Evolutionary conservation across 2,113 vertebrate species (phyloP).

Genomic region (Xiphias gladius): DNA sequence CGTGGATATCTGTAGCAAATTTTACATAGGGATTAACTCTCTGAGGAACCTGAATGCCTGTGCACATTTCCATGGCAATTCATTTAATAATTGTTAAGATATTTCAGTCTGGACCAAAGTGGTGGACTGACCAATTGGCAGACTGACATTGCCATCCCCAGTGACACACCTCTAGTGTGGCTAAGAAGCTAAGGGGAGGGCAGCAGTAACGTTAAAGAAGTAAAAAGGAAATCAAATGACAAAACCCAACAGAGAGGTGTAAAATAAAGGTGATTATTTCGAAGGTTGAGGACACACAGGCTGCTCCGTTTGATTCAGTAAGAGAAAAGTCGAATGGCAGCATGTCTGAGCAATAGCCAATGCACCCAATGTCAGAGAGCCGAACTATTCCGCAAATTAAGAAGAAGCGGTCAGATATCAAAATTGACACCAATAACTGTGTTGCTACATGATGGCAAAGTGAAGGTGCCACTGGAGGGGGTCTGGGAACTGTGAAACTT

Average conservation of each 20-base stretch:
- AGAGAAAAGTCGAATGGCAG: neutral
- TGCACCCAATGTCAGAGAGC: neutral
- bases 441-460: constrained; percentile 44
- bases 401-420: constrained; percentile 36
- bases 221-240: neutral
- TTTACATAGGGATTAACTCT: too few species aligned
- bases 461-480: constrained; percentile 40
- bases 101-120: too few species aligned
- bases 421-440: constrained; percentile 47
- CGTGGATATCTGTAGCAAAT: too few species aligned
- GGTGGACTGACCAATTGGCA: too few species aligned
- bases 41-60: too few species aligned
- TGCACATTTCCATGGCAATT: too few species aligned
- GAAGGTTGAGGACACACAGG: neutral
- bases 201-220: too few species aligned
- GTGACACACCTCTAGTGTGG: too few species aligned
- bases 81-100: too few species aligned
- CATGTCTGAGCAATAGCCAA: neutral
- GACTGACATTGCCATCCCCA: too few species aligned
- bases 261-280: neutral
- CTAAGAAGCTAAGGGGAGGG: too few species aligned
- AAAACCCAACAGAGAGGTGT: neutral
- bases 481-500: constrained; percentile 35
- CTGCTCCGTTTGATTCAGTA: neutral
- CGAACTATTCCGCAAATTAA: constrained; percentile 28